Evolutionary conservation across 2,888 invertebrate species (phyloP), one percentile per base, ranked within the genome.

Genomic region (Exephanes ischioxanthus): DNA sequence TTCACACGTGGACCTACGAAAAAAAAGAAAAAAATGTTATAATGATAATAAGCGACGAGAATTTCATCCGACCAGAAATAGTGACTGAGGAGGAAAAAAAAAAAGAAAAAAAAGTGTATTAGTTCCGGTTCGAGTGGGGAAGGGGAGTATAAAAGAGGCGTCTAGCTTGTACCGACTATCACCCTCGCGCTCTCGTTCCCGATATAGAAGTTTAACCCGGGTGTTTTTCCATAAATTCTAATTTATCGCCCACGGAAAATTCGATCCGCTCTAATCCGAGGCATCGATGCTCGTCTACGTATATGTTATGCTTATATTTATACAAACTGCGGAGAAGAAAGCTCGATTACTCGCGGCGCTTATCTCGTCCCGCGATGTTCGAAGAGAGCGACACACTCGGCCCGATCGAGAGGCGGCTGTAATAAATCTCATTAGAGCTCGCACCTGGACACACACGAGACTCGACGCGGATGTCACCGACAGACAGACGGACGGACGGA

Each of bases 241-340:
- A 92, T 92, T 92, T 91, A 92, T 92, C 87, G 89, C 85, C 89
- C 88, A 87, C 86, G 87, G 89, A 91, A 91, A 92, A 91, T 91
- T 90, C 89, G 88, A 90, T 88, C 83, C 84, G 78, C 16, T 30
- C 89, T 90, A 91, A 91, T 91, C 91, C 90, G 83, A 61, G 78
- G 84, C 87, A 89, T 91, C 90, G 89, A 91, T 92, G 91, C 92
- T 75, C 81, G 71, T 72, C 86, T 90, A 87, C 89, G 90, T 90
- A 16, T 48, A 16, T 11, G 75, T 80, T 55, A 83, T 68, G n/a
- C 66, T 76, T 33, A 6, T 72, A 73, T 75, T 22, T 51, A 19
- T 53, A 51, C 71, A 80, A 73, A 83, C 37, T 51, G 30, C 61
- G 14, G n/a, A 58, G 14, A 41, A 22, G 48, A 61, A 26, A 26